Evolutionary conservation across 2,888 invertebrate genomes (phyloP), one percentile per base, ranked within the genome.

Genomic region (Gymnosoma rotundatum): DNA sequence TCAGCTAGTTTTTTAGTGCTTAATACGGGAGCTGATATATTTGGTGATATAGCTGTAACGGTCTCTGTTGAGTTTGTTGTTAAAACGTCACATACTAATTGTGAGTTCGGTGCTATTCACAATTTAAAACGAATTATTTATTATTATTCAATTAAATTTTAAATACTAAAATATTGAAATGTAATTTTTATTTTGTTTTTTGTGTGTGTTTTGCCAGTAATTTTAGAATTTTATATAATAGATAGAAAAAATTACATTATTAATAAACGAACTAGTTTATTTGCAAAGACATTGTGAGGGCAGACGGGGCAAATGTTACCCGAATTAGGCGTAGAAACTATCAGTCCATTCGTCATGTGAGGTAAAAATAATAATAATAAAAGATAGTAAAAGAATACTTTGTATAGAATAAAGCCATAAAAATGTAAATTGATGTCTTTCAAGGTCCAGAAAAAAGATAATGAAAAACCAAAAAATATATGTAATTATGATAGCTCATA

Each of bases 41-140:
- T 83, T 56, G 79, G 72, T 80, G 83, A 76, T 56, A 67, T 66
- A 32, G 63, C 58, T 52, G 72, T 60, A 83, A 61, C 64, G 48
- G 50, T 74, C 54, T 78, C 73, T 61, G 67, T 58, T 58, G 76
- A 56, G 60, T 80, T 78, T 78, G 58, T 58, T 76, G 81, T 74
- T 74, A 82, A 87, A 85, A 70, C 78, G 78, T 85, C 86, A 67
- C 50, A 74, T 56, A 76, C 79, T 82, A 70, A 64, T 72, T 70
- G 63, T 72, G 75, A 72, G 64, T 58, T 76, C 32, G 61, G 58
- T 70, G 64, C 69, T 74, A 76, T 75, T 83, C 78, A 75, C 84
- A 76, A 64, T 66, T 86, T 72, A 48, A 60, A 72, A 72, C 52
- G 60, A 60, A 64, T 67, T 67, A 81, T 52, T 52, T 52, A 52